Conservation (phyloP, 1,140 invertebrate genomes). For the Ooceraea biroi region DNA sequence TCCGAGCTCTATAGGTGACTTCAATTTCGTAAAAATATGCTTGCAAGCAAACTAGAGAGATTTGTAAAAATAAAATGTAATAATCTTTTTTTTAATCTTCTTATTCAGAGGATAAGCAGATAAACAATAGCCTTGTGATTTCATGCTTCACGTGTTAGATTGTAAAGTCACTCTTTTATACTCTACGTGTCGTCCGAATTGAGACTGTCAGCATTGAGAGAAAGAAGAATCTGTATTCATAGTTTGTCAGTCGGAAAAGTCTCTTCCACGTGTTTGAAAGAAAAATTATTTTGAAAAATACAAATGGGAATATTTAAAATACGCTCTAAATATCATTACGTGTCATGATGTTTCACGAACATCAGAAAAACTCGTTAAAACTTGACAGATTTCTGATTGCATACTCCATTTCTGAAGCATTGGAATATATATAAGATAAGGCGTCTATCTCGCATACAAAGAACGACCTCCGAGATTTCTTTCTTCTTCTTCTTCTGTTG, state of each 20-base stretch:
- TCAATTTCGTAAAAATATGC: background rate
- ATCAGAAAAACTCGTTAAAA: background rate
- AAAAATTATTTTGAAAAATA: conserved; percentile 2
- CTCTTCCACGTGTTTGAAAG: background rate
- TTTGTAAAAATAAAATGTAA: background rate
- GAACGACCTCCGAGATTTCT: background rate
- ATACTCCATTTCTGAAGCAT: background rate
- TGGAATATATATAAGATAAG: background rate
- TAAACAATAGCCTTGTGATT: background rate
- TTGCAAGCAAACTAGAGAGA: background rate
- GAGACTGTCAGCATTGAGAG: background rate
- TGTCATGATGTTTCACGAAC: conserved; percentile 7
- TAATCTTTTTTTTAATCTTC: background rate
- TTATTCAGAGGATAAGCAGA: background rate
- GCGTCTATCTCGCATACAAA: background rate
- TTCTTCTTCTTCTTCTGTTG: background rate
- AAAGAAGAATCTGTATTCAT: background rate
- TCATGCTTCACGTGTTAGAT: background rate
- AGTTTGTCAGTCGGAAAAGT: background rate
- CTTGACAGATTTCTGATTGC: conserved; percentile 34
- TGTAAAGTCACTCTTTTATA: background rate
- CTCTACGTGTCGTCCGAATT: no score
- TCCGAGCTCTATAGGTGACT: background rate
- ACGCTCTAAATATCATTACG: background rate
- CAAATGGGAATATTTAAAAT: background rate